Evolutionary conservation across 2,797 vertebrate species (phyloP), one percentile per base, ranked within the genome.

Genomic region (Rallus crepitans): DNA sequence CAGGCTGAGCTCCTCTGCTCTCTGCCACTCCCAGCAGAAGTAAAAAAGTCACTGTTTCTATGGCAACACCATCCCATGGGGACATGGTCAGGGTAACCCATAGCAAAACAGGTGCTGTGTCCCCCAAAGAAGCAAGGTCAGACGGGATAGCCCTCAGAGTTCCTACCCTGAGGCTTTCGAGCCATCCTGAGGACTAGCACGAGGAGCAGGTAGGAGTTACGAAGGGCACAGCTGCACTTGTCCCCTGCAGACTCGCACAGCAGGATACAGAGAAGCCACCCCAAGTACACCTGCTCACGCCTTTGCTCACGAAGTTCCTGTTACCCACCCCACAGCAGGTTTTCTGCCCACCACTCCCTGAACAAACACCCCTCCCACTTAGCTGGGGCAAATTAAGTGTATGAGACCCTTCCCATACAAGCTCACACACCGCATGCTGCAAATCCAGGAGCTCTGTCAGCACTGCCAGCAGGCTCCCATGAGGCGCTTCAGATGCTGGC

Each of bases 221-320:
- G 6, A 59, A 53, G 56, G 53, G 40, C n/a, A 23, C 0, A 6
- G 19, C 35, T 65, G 39, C 30, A 10, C 15, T 0, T 33, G 31
- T 4, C 1, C 11, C 30, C 81, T 15, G 27, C 61, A 59, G 47
- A 48, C 25, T 11, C 6, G 0, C 7, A 1, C 1, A 0, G 35
- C 25, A 30, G 48, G 2, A 40, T 30, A 24, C 2, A 45, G 23
- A 76, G 35, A 73, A 69, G 20, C 48, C 25, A 31, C 53, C 53
- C 47, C 12, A 27, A 40, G 4, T 1, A 3, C 1, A 52, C 20
- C 6, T 2, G 21, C 9, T 65, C n/a, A 20, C 0, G 1, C 8
- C 12, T 19, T 37, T n/a, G 25, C 75, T 70, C 47, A 63, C 31
- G 73, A n/a, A 11, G 82, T 15, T 60, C 40, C 79, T 12, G 10